Evolutionary conservation across 64 coral and sea anemone genomes (phyloP).

Genomic region (Cladopsammia gracilis): DNA sequence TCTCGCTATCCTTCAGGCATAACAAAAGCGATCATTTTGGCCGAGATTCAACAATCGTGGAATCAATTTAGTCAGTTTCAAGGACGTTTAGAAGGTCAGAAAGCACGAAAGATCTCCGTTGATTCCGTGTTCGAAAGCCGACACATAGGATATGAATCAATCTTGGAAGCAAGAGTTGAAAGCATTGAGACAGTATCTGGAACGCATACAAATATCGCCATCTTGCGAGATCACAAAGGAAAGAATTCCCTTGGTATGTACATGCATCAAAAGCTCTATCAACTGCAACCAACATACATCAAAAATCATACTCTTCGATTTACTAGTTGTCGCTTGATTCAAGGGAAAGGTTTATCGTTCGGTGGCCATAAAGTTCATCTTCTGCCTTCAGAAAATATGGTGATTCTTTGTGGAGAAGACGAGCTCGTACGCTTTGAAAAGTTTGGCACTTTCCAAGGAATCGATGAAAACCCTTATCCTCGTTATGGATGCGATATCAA

Average conservation of each 20-base stretch:
- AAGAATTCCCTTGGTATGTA: conserved; percentile 85
- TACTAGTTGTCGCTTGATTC: conserved; percentile 84
- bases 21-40: conserved; percentile 94
- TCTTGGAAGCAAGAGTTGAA: conserved; percentile 82
- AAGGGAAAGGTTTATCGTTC: conserved; percentile 37
- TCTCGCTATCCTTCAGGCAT: conserved; percentile 93
- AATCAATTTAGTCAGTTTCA: conserved; percentile 77
- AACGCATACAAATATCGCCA: conserved; percentile 90
- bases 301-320: conserved; percentile 82
- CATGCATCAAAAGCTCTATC: conserved; percentile 94
- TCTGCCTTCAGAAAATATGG: conserved; percentile 92
- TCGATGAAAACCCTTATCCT: conserved; percentile 44
- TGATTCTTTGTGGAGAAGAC: conserved; percentile 47
- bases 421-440: conserved; percentile 34
- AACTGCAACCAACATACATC: conserved; percentile 50
- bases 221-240: conserved; percentile 64
- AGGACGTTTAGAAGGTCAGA: conserved; percentile 73
- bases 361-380: conserved; percentile 67
- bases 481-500: conserved; percentile 77
- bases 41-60: conserved; percentile 95
- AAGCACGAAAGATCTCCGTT: conserved; percentile 73
- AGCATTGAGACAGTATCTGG: conserved; percentile 73
- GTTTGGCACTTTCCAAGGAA: conserved; percentile 61
- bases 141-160: conserved; percentile 77
- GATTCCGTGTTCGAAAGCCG: conserved; percentile 89